Evolutionary conservation across 2,113 vertebrate genomes (phyloP).

Genomic region (Campylorhamphus procurvoides): DNA sequence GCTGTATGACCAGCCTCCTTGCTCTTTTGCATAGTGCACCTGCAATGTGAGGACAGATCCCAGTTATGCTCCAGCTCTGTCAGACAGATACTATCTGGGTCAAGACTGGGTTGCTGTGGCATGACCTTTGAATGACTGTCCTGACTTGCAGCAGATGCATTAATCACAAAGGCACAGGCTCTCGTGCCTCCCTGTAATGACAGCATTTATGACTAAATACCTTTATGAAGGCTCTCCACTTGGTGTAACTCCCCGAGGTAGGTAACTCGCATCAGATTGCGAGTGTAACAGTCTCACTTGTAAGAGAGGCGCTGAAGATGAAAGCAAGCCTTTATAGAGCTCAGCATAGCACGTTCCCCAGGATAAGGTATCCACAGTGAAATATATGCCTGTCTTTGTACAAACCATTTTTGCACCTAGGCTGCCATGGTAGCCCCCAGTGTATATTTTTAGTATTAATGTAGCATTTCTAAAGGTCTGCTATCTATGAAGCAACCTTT

Average conservation of each 20-base stretch:
- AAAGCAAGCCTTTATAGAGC: not conserved
- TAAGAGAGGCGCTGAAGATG: not conserved
- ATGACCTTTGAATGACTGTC: not conserved
- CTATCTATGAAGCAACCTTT: conserved; percentile 3
- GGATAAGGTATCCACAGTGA: not conserved
- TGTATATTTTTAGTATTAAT: conserved; percentile 28
- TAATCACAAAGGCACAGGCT: not conserved
- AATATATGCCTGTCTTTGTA: conserved; percentile 5
- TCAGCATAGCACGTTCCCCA: not conserved
- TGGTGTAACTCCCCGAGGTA: not conserved
- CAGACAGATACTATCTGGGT: not conserved
- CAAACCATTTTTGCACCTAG: not conserved
- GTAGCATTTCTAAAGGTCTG: conserved; percentile 10
- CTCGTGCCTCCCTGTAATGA: not conserved
- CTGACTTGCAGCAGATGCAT: not conserved
- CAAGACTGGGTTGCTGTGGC: not conserved
- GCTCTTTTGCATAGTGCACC: not conserved
- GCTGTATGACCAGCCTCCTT: not conserved
- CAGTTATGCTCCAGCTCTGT: not conserved
- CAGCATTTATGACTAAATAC: not conserved
- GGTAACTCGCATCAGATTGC: not conserved
- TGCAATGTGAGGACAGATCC: not conserved
- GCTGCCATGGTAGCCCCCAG: not conserved
- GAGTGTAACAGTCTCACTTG: not conserved
- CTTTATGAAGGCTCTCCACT: not conserved